Evolutionary conservation across 1,140 invertebrate species (phyloP).

Genomic region (Wiebesia pumilae): DNA sequence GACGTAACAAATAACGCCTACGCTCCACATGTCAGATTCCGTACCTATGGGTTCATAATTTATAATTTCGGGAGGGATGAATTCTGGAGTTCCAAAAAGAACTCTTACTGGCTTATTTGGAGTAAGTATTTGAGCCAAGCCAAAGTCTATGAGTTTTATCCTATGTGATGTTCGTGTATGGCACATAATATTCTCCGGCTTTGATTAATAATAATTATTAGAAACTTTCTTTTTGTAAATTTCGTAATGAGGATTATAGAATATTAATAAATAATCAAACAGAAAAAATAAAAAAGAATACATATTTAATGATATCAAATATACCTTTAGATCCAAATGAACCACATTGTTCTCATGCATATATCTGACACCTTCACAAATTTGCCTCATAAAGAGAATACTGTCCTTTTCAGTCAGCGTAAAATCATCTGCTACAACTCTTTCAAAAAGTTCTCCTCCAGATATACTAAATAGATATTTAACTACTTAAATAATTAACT

Average conservation of each 20-base stretch:
- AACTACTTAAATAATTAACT: background rate
- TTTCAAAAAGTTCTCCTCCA: conserved; percentile 93
- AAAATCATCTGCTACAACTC: conserved; percentile 93
- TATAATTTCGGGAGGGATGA: conserved; percentile 94
- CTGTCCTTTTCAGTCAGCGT: conserved; percentile 93
- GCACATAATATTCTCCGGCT: conserved; percentile 96
- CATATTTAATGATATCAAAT: background rate
- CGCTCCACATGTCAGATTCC: conserved; percentile 94
- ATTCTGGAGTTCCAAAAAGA: conserved; percentile 94
- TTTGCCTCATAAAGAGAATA: conserved; percentile 93
- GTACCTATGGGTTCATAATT: conserved; percentile 91
- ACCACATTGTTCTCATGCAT: conserved; percentile 91
- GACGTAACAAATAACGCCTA: conserved; percentile 95
- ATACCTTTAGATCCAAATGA: conserved; percentile 90
- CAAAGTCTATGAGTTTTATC: conserved; percentile 95
- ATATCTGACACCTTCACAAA: conserved; percentile 91
- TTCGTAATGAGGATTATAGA: background rate
- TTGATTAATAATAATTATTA: conserved; percentile 55
- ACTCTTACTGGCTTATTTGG: conserved; percentile 84
- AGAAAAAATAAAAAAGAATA: background rate
- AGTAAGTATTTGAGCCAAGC: conserved; percentile 86
- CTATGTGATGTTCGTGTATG: conserved; percentile 85
- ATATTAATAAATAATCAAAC: background rate
- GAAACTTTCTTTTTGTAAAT: background rate
- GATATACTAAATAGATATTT: conserved; percentile 81